Evolutionary conservation across 2,888 invertebrate species (phyloP), one percentile per base, ranked within the genome.

Genomic region (Synergus japonicus): DNA sequence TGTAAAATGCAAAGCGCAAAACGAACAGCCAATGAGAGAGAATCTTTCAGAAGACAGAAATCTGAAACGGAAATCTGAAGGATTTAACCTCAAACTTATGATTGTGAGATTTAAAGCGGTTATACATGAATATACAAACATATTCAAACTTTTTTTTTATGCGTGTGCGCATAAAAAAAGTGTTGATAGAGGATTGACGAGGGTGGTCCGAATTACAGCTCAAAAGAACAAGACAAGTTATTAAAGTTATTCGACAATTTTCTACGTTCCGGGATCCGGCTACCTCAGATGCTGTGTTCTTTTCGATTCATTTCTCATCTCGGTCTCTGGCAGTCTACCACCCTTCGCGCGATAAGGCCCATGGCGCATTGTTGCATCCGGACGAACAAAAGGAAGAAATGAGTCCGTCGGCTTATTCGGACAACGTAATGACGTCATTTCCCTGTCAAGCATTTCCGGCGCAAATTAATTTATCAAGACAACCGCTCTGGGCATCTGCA

Each of bases 401-500:
- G 49, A 65, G 77, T 73, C 46, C 73, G 43, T 41, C 29, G 29
- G 60, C 37, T 49, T 44, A 60, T 69, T 78, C 76, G 76, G 88
- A 83, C 81, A 82, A 82, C 83, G 87, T 90, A 90, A 90, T 87
- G 85, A 87, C 89, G 89, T 88, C 86, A 89, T 89, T 90, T 90
- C 86, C 87, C 85, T 87, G 90, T 90, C 90, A 89, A 89, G 79
- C 83, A 85, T 89, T 90, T 90, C 90, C 90, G 88, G 90, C 88
- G 89, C 85, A 88, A 90, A 90, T 90, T 90, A 90, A 90, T 90
- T 90, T 90, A 90, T 90, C 90, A 89, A 88, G 80, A 78, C 77
- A 13, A 49, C 37, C 73, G 37, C 73, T 54, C 73, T 37, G 73
- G 77, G 63, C 78, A 76, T 82, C 29, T 29, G 29, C 64, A 37